Base-by-base conservation (phyloP, 23 tunicate species). In the Diplosoma virens region DNA sequence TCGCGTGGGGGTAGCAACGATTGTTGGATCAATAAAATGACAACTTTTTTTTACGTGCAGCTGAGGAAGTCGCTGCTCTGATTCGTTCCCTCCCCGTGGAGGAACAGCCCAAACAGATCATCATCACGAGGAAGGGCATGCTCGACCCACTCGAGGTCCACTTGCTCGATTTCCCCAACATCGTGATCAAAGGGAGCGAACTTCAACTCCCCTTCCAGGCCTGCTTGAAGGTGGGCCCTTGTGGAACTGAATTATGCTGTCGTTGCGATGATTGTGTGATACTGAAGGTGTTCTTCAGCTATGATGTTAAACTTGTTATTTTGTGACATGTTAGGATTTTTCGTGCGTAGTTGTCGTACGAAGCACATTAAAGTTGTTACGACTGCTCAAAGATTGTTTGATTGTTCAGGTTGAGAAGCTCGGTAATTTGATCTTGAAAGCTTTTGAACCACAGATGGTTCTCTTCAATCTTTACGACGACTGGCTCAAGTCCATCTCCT, bases 141-240 rank as follows among this genome's bases (percentile, higher is more conserved):
- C 82, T 93, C 89, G 98, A 93, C 72, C 98, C 98, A 24, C 77
- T 93, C 26, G 98, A 93, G 71, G 98, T 93, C 76, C 98, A 93
- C 82, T 80, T 93, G 14, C 98, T 93, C 64, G 98, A 93, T 61
- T 93, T 93, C 78, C 98, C 98, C 30, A 93, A 93, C 66, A 93
- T 93, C 64, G 98, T 93, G n/a, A 93, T 93, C 85, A 93, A 93
- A 37, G 98, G 98, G 30, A 80, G 88, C 33, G 98, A 93, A 36
- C 81, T 93, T 22, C 98, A 93, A 69, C 81, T 93, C 0, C 98
- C 98, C 2, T 93, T 93, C 98, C 98, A 93, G 67, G 98, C 98
- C 72, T 93, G 98, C 55, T 41, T 93, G 60, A 93, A 93, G 88
- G 90, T 85, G 6, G 24, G 82, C n/a, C n/a, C n/a, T n/a, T n/a